phyloP scores from a whole-genome alignment of 2,113 vertebrate species.

The Rhegmatorhina hoffmannsi region DNA sequence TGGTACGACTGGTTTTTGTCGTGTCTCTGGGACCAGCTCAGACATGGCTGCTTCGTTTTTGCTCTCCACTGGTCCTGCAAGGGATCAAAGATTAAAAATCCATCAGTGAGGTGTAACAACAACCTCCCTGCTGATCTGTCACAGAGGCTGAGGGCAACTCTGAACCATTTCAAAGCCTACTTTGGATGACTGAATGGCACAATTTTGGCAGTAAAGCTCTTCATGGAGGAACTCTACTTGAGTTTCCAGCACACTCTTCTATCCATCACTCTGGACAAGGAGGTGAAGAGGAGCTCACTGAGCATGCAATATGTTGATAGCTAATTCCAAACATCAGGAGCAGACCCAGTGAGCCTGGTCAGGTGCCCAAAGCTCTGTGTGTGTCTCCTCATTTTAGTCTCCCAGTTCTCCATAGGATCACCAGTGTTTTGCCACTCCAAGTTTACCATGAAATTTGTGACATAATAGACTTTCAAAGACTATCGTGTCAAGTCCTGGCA shows the following conservation, averaged over 20 bases:
- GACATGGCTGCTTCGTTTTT: slow-evolving; percentile 86
- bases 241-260: not conserved
- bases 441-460: not conserved
- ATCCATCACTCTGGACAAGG: not conserved
- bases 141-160: not conserved
- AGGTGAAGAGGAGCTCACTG: not conserved
- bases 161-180: not conserved
- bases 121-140: not conserved
- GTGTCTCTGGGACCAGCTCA: slow-evolving; percentile 90
- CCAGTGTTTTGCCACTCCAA: not conserved
- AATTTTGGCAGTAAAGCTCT: not conserved
- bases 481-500: not conserved
- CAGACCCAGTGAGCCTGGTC: not conserved
- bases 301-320: accelerated
- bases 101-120: not conserved
- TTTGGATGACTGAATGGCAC: not conserved
- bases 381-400: not conserved
- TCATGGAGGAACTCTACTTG: not conserved
- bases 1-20: slow-evolving; percentile 90
- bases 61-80: slow-evolving; percentile 77
- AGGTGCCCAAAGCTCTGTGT: not conserved
- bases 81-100: not conserved
- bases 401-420: not conserved
- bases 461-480: not conserved
- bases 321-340: not conserved